Conservation (phyloP, 2,888 invertebrate species). For the Plemyria rubiginata region DNA sequence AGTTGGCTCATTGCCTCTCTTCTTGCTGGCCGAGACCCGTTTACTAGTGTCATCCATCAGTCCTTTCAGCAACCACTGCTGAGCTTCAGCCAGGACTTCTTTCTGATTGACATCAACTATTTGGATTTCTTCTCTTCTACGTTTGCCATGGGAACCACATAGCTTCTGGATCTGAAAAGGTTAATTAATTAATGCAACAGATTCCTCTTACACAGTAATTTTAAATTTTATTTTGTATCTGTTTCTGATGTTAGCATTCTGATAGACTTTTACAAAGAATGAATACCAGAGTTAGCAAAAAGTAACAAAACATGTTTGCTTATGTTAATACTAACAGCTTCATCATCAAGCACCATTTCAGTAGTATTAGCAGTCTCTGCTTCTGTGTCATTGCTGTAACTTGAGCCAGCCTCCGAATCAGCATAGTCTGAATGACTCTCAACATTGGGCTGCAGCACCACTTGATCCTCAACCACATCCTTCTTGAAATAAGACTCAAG, state of each 20-base stretch:
- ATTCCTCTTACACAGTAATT: no score
- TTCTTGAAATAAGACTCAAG: slow-evolving; percentile 73
- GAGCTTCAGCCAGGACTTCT: slow-evolving; percentile 91
- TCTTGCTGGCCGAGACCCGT: slow-evolving; percentile 81
- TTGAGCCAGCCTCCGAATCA: slow-evolving; percentile 45
- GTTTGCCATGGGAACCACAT: slow-evolving; percentile 87
- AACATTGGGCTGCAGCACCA: slow-evolving; percentile 44
- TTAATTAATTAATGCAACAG: no score
- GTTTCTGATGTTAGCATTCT: no score
- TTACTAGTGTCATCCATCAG: slow-evolving; percentile 88
- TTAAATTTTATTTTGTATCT: no score
- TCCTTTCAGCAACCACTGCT: slow-evolving; percentile 92
- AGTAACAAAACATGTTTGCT: no score
- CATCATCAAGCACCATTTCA: slow-evolving; percentile 65
- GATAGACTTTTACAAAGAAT: no score
- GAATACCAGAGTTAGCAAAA: no score
- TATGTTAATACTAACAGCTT: slow-evolving; percentile 66
- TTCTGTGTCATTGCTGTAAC: slow-evolving; percentile 44
- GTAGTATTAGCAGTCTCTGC: slow-evolving; percentile 46
- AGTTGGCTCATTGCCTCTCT: slow-evolving; percentile 85
- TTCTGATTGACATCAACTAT: slow-evolving; percentile 93
- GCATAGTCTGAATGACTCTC: slow-evolving; percentile 34
- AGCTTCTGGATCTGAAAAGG: slow-evolving; percentile 85
- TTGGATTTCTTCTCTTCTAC: slow-evolving; percentile 87
- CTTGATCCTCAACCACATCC: slow-evolving; percentile 46